Evolutionary conservation across 2,888 invertebrate species (phyloP).

Genomic region (Drosophila phalerata): DNA sequence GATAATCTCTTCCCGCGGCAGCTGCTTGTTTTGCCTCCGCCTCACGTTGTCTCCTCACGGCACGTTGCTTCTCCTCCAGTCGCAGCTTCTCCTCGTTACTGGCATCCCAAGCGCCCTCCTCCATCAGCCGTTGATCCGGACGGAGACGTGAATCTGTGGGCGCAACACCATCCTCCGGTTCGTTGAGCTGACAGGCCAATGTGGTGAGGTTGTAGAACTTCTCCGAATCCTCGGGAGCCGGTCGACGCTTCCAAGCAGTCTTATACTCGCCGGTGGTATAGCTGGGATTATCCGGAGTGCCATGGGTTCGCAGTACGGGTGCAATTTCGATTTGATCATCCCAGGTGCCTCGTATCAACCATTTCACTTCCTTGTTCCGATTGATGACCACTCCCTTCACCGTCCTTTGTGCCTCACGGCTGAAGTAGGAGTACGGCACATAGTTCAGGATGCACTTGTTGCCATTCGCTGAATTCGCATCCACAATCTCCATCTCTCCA

Average conservation of each 20-base stretch:
- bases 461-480: slow-evolving; percentile 93
- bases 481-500: slow-evolving; percentile 98
- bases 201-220: slow-evolving; percentile 97
- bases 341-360: slow-evolving; percentile 95
- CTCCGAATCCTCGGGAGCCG: slow-evolving; percentile 89
- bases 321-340: slow-evolving; percentile 98
- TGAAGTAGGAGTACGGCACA: slow-evolving; percentile 99
- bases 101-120: slow-evolving; percentile 96
- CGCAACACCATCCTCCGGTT: slow-evolving; percentile 95
- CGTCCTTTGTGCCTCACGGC: slow-evolving; percentile 96
- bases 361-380: slow-evolving; percentile 90
- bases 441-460: slow-evolving; percentile 98
- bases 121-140: slow-evolving; percentile 99
- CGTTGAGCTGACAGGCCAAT: slow-evolving; percentile 98
- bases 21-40: slow-evolving; percentile 90
- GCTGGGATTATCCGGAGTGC: slow-evolving; percentile 91
- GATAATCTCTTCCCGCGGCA: slow-evolving; percentile 88
- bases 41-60: slow-evolving; percentile 91
- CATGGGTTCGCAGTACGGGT: slow-evolving; percentile 91
- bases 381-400: slow-evolving; percentile 93
- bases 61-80: slow-evolving; percentile 98
- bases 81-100: slow-evolving; percentile 94
- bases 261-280: slow-evolving; percentile 96
- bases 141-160: slow-evolving; percentile 97
- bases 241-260: slow-evolving; percentile 94